Base-by-base conservation (phyloP, 2,113 vertebrate species). In the Dasypus novemcinctus region DNA sequence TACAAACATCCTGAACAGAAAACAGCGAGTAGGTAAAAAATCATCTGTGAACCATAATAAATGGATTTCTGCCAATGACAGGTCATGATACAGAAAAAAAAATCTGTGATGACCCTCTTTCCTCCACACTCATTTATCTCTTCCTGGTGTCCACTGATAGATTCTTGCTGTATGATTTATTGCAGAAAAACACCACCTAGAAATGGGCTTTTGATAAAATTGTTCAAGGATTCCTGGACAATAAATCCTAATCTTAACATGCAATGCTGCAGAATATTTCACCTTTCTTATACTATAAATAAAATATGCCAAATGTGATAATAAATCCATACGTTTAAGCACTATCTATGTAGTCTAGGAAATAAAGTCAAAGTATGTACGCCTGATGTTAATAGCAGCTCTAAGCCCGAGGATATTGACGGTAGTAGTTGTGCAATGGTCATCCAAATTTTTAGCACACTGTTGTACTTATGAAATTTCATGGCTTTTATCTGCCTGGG, bases 181-280 rank as follows among this genome's bases (percentile, higher is more conserved):
- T 99, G 98, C 98, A 98, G 99, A 99, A 99, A 99, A 99, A 99
- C 99, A 99, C 99, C 98, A 99, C 98, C 98, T 99, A 98, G 99
- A 99, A 99, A 99, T 99, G 99, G 99, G 99, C 99, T 99, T 99
- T 99, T 99, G 99, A 99, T 99, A 99, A 99, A 99, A 99, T 99
- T 99, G 99, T 99, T 99, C 99, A 99, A 99, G 99, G 99, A 99
- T 99, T 99, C 99, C 99, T 98, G 98, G 98, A 99, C 99, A 98
- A 99, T 99, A 99, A 99, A 99, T 99, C 99, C 99, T 99, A 99
- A 99, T 99, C 99, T 99, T 99, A 99, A 99, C 99, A 99, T 98
- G 98, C 99, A 99, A 85, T 99, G 98, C 99, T 98, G 98, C 99
- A 97, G 97, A 98, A 99, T 99, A 99, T 99, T 99, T 99, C 99